phyloP scores from a whole-genome alignment of 2,888 invertebrate genomes.

The Coenonympha glycerion region DNA sequence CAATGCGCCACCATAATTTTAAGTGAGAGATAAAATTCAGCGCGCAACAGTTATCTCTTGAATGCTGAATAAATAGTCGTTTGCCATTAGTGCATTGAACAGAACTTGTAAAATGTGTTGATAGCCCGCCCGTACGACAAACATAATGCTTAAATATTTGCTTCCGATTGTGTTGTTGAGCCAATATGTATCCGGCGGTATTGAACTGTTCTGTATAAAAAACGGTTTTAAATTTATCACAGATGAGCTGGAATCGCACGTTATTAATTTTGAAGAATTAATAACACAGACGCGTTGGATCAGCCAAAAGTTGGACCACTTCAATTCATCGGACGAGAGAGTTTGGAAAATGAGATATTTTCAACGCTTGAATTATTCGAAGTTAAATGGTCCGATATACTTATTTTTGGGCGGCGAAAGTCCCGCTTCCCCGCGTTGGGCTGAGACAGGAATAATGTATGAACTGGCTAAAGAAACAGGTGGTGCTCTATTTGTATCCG shows the following conservation, averaged over 20 bases:
- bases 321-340: constrained; percentile 42
- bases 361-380: constrained; percentile 50
- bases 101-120: not conserved
- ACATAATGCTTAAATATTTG: constrained; percentile 15
- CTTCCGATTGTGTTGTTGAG: constrained; percentile 11
- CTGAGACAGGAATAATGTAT: constrained; percentile 49
- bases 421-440: constrained; percentile 41
- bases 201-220: constrained; percentile 35
- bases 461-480: constrained; percentile 60
- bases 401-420: constrained; percentile 57
- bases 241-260: constrained; percentile 35
- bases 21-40: constrained; percentile 19
- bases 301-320: constrained; percentile 57
- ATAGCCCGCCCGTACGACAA: not conserved
- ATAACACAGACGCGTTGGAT: constrained; percentile 44
- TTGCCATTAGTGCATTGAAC: not conserved
- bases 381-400: constrained; percentile 49
- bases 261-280: constrained; percentile 28
- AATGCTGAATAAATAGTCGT: constrained; percentile 9
- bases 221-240: constrained; percentile 40
- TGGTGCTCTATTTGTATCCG: constrained; percentile 55
- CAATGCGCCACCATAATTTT: constrained; percentile 23
- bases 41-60: not conserved
- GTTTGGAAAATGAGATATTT: constrained; percentile 61
- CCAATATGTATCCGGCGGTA: constrained; percentile 30